phyloP scores from a whole-genome alignment of 2,888 invertebrate species.

The Corbicula japonica region DNA sequence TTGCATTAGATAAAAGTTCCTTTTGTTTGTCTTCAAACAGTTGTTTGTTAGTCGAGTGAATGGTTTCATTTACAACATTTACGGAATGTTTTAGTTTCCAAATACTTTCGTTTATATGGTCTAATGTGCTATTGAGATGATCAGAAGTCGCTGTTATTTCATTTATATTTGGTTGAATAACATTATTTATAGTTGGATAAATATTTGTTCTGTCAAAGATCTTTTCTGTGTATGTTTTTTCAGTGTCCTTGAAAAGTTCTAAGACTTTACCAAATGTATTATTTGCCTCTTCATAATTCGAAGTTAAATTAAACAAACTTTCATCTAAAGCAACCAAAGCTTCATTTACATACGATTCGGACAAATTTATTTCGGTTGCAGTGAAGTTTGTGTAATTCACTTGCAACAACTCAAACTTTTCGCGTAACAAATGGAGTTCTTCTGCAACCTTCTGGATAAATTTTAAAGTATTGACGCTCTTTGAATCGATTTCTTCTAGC shows the following conservation, averaged over 20 bases:
- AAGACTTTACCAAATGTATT: neutral
- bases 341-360: conserved; percentile 43
- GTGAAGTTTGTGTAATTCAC: conserved; percentile 58
- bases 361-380: conserved; percentile 42
- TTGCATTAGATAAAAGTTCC: conserved; percentile 46
- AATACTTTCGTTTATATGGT: conserved; percentile 18
- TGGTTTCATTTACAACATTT: conserved; percentile 47
- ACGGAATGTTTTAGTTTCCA: conserved; percentile 20
- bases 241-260: neutral
- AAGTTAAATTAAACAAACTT: conserved; percentile 27
- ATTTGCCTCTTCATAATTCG: neutral
- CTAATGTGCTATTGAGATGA: conserved; percentile 14
- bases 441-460: neutral
- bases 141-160: conserved; percentile 4
- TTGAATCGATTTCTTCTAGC: neutral
- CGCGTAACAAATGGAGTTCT: conserved; percentile 18
- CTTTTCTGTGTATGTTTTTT: neutral
- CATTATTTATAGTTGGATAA: conserved; percentile 7
- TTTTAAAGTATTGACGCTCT: neutral
- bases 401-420: conserved; percentile 22
- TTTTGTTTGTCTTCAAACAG: conserved; percentile 59
- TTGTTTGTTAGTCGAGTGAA: conserved; percentile 48
- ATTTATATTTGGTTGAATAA: conserved; percentile 24
- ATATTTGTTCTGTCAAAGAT: conserved; percentile 36
- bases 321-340: conserved; percentile 27